Evolutionary conservation across 2,113 vertebrate genomes (phyloP).

Genomic region (Thamnaconus septentrionalis): DNA sequence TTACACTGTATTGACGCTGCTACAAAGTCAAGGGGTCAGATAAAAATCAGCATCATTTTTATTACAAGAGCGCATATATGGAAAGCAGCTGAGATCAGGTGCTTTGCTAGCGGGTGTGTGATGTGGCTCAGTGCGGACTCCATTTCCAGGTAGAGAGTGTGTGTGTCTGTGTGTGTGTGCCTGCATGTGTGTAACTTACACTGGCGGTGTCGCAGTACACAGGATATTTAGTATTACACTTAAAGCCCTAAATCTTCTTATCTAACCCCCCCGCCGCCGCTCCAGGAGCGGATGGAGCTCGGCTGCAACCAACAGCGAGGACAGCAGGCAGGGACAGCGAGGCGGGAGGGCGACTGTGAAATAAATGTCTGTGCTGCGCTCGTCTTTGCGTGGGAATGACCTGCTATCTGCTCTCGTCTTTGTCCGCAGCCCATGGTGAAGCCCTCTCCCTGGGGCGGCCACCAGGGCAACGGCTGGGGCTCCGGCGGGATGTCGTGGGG

Average conservation of each 20-base stretch:
- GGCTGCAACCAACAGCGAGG: constrained; percentile 17
- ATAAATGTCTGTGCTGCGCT: too few species aligned
- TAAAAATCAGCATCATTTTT: too few species aligned
- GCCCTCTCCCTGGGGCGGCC: constrained; percentile 92
- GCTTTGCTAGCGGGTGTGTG: constrained; percentile 1
- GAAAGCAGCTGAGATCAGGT: too few species aligned
- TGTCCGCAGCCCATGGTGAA: constrained; percentile 89
- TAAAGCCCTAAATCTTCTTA: constrained; percentile 79
- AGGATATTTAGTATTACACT: constrained; percentile 67
- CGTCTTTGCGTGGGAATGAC: not conserved
- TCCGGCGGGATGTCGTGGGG: constrained; percentile 94
- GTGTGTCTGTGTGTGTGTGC: constrained; percentile 25
- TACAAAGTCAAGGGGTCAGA: too few species aligned
- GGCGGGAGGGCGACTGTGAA: not conserved
- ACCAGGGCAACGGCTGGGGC: constrained; percentile 93
- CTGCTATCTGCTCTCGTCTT: not conserved
- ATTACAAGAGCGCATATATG: too few species aligned
- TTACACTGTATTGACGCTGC: too few species aligned
- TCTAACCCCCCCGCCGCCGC: constrained; percentile 35
- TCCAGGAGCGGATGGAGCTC: constrained; percentile 53
- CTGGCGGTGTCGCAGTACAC: constrained; percentile 45
- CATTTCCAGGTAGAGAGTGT: constrained; percentile 44
- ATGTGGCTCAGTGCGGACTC: constrained; percentile 39
- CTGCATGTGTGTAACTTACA: constrained; percentile 44
- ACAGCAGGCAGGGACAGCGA: not conserved